Base-by-base conservation (phyloP, 1,140 invertebrate species). In the Heliconius melpomene region DNA sequence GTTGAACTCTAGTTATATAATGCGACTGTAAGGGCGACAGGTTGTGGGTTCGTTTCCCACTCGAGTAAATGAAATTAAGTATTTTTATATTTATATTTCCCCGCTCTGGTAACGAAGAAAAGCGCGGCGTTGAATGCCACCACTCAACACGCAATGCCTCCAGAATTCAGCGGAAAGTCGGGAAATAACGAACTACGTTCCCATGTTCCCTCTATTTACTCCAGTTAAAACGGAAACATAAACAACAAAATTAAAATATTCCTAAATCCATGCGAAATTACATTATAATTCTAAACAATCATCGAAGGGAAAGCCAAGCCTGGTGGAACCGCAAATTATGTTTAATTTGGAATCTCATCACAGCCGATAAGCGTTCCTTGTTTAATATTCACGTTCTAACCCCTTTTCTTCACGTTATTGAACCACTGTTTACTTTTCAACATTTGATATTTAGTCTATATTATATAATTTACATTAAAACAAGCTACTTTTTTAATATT, bases 281-380 rank as follows among this genome's bases (percentile, higher is more conserved):
- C 79, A 79, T 81, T 78, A 71, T 78, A 75, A 81, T 80, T 81
- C 71, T 16, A 76, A 80, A 77, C 74, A 82, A 84, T 78, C 77
- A 77, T 40, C 72, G 76, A 76, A 72, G 77, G 74, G 57, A 78
- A 60, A 50, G 70, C 75, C 72, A 74, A 77, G 66, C 36, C 13
- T 74, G 38, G 71, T 76, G 74, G 81, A 76, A 78, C 80, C 81
- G 72, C 86, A 84, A 88, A 86, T 85, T 84, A 82, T 82, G 80
- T 83, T 88, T 84, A 88, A 84, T 84, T 86, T 85, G 81, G 74
- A 83, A 84, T 83, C 78, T 86, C 83, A 83, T 79, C 79, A 79
- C 78, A 60, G 46, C 79, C 76, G 82, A 85, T 86, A 84, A 86
- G 80, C 80, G 74, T 66, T 72, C 52, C 75, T 78, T 82, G 83